phyloP scores from a whole-genome alignment of 2,113 vertebrate species.

The Todiramphus saurophagus region DNA sequence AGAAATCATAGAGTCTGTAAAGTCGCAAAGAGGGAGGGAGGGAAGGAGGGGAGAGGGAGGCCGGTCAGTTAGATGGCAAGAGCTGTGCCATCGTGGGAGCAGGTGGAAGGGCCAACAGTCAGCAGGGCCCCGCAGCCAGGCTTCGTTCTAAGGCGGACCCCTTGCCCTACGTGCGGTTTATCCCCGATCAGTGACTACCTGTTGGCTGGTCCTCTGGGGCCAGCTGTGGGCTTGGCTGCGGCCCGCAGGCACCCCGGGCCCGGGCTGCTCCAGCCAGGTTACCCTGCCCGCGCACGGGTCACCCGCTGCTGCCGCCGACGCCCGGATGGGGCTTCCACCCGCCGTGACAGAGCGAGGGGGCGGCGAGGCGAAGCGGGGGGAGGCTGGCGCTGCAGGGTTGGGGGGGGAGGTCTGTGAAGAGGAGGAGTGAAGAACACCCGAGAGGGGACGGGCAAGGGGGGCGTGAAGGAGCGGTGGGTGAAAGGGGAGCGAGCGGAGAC shows the following conservation, averaged over 20 bases:
- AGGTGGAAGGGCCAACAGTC: fast-evolving
- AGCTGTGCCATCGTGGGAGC: fast-evolving
- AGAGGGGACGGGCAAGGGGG: background rate
- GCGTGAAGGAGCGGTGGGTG: background rate
- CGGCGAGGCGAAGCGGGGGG: background rate
- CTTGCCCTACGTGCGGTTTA: fast-evolving
- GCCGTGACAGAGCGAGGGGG: background rate
- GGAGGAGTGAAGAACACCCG: background rate
- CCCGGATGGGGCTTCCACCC: background rate
- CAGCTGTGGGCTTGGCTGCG: background rate
- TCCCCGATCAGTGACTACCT: fast-evolving
- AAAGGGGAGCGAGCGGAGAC: background rate
- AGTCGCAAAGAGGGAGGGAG: fast-evolving
- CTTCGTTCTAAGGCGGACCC: fast-evolving
- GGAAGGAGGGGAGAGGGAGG: background rate
- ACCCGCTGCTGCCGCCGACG: background rate
- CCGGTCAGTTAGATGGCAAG: background rate
- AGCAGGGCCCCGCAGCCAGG: fast-evolving
- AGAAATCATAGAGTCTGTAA: background rate
- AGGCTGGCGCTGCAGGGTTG: background rate
- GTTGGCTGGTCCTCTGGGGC: too few species aligned
- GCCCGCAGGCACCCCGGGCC: background rate
- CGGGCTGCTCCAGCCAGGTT: too few species aligned
- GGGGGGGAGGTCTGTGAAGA: background rate
- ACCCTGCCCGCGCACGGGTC: background rate